These are phyloP conservation scores for Cordilura impudica DNA, from an alignment of 2,888 invertebrate species.

Conservation along the genomic window DNA sequence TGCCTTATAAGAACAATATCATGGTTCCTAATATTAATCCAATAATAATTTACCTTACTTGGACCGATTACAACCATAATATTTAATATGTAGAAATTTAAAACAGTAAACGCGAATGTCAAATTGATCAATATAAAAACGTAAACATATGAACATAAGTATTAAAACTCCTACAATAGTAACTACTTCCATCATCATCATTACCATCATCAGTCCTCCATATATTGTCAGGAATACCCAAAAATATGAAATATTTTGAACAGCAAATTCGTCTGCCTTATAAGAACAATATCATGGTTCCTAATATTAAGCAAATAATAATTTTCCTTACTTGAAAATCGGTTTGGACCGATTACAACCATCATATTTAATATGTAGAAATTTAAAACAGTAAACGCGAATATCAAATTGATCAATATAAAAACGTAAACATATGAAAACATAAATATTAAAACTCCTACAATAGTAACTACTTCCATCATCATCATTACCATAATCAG, in stretches of 20 bases:
- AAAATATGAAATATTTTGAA: no score
- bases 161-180: conserved; percentile 12
- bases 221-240: no score
- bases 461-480: not conserved
- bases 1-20: no score
- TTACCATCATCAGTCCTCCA: not conserved
- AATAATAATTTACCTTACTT: no score
- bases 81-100: not conserved
- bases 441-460: conserved; percentile 8
- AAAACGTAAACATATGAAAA: conserved; percentile 7
- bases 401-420: conserved; percentile 1
- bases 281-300: no score
- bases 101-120: not conserved
- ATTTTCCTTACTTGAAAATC: no score
- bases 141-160: conserved; percentile 3
- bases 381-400: not conserved
- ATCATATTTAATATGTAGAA: no score
- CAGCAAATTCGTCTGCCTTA: no score
- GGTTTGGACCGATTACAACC: no score
- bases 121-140: not conserved
- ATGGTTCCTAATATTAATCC: no score
- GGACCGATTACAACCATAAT: no score
- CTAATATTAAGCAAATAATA: no score
- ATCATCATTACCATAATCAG: not conserved
- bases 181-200: not conserved